These are phyloP conservation scores for Tetrao urogallus DNA, from an alignment of 2,113 vertebrate species.

Conservation along the genomic window DNA sequence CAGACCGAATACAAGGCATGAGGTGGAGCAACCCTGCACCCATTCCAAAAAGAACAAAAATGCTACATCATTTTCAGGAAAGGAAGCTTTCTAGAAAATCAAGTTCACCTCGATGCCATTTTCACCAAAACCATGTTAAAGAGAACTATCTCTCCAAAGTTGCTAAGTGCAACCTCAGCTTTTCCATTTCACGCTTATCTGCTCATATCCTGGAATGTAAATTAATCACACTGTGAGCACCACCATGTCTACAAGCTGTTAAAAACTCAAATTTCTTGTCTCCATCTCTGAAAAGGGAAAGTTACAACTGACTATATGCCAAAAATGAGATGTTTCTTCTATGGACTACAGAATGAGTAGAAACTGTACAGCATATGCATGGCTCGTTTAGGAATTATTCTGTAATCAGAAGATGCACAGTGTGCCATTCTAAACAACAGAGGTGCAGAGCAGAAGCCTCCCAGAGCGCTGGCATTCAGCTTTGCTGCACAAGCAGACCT, in stretches of 20 bases:
- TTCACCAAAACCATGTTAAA: background rate
- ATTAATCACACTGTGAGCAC: background rate
- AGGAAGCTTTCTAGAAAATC: background rate
- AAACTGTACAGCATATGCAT: background rate
- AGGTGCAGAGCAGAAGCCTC: background rate
- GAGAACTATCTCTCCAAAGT: background rate
- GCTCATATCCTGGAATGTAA: background rate
- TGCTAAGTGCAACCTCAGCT: background rate
- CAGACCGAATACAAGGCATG: background rate
- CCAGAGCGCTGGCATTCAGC: rapidly evolving
- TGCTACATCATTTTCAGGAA: background rate
- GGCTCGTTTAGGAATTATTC: background rate
- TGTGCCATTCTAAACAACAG: no score
- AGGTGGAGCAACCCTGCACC: background rate
- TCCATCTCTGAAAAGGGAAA: background rate
- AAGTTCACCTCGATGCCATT: background rate
- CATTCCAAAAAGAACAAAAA: background rate
- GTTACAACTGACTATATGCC: background rate
- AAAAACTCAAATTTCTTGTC: background rate
- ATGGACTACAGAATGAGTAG: background rate
- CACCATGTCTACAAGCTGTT: background rate
- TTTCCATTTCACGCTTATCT: background rate
- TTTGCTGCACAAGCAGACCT: background rate
- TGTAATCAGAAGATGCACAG: background rate
- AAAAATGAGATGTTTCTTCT: background rate